Evolutionary conservation across 30 jellyfish, hydroid and myxozoan species (phyloP).

Genomic region (Aurelia aurita): DNA sequence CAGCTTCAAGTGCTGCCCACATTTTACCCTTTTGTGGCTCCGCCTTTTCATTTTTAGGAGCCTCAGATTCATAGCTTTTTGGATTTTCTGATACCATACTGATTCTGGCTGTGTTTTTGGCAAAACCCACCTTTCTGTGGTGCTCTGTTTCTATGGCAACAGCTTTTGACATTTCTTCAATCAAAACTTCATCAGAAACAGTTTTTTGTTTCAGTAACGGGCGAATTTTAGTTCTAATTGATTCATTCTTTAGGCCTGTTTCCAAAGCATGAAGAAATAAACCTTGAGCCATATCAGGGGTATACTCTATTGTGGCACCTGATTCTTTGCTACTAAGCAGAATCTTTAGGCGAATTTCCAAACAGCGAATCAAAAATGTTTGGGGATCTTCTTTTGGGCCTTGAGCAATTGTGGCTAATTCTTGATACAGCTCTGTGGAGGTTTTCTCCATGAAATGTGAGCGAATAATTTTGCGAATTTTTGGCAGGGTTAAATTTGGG

Average conservation of each 20-base stretch:
- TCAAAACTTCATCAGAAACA: conserved; percentile 31
- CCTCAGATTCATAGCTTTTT: conserved; percentile 16
- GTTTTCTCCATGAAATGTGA: conserved; percentile 33
- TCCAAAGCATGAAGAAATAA: conserved; percentile 50
- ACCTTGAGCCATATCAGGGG: conserved; percentile 53
- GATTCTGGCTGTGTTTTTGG: conserved; percentile 33
- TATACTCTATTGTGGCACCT: conserved; percentile 42
- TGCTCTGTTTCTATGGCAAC: conserved; percentile 54
- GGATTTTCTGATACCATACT: conserved; percentile 19
- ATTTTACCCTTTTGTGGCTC: conserved; percentile 25
- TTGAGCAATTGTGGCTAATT: conserved; percentile 32
- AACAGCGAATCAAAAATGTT: conserved; percentile 21
- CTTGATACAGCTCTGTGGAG: conserved; percentile 38
- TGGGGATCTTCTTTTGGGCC: conserved; percentile 19
- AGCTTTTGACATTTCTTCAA: conserved; percentile 29
- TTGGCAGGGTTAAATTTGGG: conserved; percentile 4
- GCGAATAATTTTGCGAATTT: conserved; percentile 11
- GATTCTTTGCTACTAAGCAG: conserved; percentile 37
- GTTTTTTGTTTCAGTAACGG: conserved; percentile 26
- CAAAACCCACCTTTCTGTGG: conserved; percentile 28
- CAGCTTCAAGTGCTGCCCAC: conserved; percentile 28
- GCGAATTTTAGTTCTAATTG: conserved; percentile 7
- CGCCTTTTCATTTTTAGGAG: too few species aligned
- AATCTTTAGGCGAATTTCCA: conserved; percentile 5
- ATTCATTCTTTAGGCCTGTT: conserved; percentile 27